Evolutionary conservation across 2,797 vertebrate species (phyloP).

Genomic region (Dermochelys coriacea): DNA sequence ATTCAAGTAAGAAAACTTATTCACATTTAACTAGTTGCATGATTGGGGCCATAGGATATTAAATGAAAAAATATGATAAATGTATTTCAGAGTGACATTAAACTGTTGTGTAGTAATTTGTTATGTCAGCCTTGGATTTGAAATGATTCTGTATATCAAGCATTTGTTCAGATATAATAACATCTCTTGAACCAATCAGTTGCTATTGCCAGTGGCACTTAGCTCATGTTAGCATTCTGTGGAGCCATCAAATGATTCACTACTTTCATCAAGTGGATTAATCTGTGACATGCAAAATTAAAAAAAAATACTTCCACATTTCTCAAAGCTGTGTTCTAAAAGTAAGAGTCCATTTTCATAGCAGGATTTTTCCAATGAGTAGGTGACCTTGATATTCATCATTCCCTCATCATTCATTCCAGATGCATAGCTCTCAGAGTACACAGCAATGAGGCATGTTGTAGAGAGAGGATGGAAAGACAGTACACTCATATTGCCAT

Average conservation of each 20-base stretch:
- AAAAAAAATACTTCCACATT: conserved; percentile 43
- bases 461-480: not conserved
- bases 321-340: not conserved
- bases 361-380: not conserved
- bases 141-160: conserved; percentile 35
- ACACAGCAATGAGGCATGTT: not conserved
- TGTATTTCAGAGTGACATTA: conserved; percentile 22
- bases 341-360: conserved; percentile 35
- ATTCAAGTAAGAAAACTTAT: not conserved
- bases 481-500: not conserved
- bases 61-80: not conserved
- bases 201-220: conserved; percentile 59
- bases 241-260: conserved; percentile 19
- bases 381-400: not conserved
- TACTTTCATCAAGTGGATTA: conserved; percentile 37
- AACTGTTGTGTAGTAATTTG: not conserved
- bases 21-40: not conserved
- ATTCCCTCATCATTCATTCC: conserved; percentile 5
- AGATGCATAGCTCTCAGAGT: not conserved
- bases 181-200: conserved; percentile 61
- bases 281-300: conserved; percentile 23
- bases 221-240: conserved; percentile 47
- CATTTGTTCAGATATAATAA: conserved; percentile 57
- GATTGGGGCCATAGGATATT: not conserved
- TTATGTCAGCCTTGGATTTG: conserved; percentile 34